These are phyloP conservation scores for Riptortus pedestris DNA, from an alignment of 1,140 invertebrate species.

Conservation along the genomic window DNA sequence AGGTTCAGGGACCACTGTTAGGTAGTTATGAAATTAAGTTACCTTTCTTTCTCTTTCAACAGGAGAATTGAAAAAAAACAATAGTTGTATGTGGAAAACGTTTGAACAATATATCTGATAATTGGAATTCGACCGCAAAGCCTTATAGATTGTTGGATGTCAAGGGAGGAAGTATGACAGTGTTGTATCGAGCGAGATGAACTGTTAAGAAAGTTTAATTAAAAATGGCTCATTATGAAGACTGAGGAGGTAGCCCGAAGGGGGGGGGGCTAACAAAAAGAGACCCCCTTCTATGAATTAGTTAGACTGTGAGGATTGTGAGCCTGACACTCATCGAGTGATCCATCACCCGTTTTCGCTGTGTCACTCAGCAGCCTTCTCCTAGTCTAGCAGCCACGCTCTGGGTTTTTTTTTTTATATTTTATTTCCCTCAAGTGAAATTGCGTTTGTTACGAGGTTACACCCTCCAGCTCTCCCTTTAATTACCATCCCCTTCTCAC, in stretches of 20 bases:
- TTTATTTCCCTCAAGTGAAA: constrained; percentile 3
- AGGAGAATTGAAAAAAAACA: too few species aligned
- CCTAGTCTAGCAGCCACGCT: not conserved
- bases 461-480: constrained; percentile 9
- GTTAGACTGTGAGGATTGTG: constrained; percentile 12
- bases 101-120: too few species aligned
- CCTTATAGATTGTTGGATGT: too few species aligned
- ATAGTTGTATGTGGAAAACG: too few species aligned
- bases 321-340: not conserved
- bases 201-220: constrained; percentile 7
- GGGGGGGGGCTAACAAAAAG: too few species aligned
- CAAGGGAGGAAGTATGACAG: too few species aligned
- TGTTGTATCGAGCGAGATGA: constrained; percentile 7
- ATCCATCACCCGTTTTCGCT: constrained; percentile 12
- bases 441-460: constrained; percentile 14
- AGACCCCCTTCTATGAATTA: too few species aligned
- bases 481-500: not conserved
- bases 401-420: not conserved
- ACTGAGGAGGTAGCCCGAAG: not conserved
- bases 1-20: too few species aligned
- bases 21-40: too few species aligned
- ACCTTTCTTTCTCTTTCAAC: too few species aligned
- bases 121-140: too few species aligned
- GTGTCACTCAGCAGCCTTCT: constrained; percentile 1
- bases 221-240: not conserved